phyloP scores from a whole-genome alignment of 2,113 vertebrate genomes.

The Paracanthobrama guichenoti region DNA sequence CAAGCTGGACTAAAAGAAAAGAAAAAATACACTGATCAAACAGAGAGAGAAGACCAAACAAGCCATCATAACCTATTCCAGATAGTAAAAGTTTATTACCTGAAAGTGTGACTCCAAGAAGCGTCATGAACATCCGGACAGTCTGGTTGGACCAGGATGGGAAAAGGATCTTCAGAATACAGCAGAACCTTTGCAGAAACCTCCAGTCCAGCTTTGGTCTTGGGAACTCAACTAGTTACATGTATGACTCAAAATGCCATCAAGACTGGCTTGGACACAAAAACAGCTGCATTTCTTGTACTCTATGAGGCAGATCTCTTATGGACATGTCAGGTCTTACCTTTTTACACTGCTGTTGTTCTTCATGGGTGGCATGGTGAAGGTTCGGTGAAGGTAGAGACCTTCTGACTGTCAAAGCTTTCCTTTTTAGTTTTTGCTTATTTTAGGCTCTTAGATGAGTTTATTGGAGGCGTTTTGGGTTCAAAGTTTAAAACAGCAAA shows the following conservation, averaged over 20 bases:
- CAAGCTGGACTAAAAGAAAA: slow-evolving; percentile 84
- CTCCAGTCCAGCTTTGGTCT: slow-evolving; percentile 83
- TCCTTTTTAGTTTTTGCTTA: not conserved
- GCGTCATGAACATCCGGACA: slow-evolving; percentile 87
- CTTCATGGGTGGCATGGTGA: slow-evolving; percentile 14
- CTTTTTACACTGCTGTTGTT: slow-evolving; percentile 24
- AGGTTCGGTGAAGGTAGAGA: not conserved
- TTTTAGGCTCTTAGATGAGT: not conserved
- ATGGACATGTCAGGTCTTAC: not conserved
- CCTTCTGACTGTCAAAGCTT: not conserved
- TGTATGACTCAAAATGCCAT: not conserved
- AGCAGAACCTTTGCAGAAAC: slow-evolving; percentile 83
- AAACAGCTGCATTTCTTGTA: not conserved
- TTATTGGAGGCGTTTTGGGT: slow-evolving; percentile 5
- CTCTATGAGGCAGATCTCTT: not conserved
- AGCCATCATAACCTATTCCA: not conserved
- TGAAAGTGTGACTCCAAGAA: slow-evolving; percentile 83
- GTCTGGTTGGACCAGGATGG: slow-evolving; percentile 82
- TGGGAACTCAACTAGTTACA: not conserved
- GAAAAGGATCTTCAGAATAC: slow-evolving; percentile 87
- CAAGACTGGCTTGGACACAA: not conserved
- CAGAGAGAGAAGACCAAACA: not conserved
- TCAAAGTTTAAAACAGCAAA: slow-evolving; percentile 33
- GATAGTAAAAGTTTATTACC: slow-evolving; percentile 66
- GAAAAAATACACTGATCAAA: slow-evolving; percentile 29